Evolutionary conservation across 2,797 vertebrate species (phyloP).

Genomic region (Monodelphis domestica): DNA sequence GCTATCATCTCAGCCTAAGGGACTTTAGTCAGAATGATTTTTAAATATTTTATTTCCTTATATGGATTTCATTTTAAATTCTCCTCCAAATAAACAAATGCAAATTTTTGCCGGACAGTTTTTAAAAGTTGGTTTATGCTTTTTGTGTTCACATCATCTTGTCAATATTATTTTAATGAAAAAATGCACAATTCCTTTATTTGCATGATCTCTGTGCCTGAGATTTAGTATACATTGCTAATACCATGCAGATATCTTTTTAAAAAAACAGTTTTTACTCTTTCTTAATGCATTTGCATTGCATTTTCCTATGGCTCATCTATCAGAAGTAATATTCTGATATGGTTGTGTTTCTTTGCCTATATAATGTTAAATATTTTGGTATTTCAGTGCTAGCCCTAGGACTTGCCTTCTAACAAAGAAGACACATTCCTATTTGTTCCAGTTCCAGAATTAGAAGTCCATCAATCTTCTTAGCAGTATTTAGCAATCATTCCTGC

Average conservation of each 20-base stretch:
- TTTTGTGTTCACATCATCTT: neutral
- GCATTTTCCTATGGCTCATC: neutral
- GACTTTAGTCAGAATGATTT: neutral
- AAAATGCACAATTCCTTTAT: neutral
- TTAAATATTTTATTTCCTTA: constrained; percentile 4
- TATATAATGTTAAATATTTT: neutral
- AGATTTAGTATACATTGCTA: neutral
- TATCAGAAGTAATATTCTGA: neutral
- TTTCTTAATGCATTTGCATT: neutral
- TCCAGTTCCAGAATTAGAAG: constrained; percentile 68
- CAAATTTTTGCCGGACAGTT: neutral
- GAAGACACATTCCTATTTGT: constrained; percentile 57
- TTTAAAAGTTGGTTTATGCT: neutral
- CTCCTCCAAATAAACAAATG: constrained; percentile 17
- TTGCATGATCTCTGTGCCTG: neutral
- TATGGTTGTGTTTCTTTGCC: neutral
- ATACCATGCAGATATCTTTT: neutral
- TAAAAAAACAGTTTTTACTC: neutral
- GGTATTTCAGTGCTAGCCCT: rapidly evolving
- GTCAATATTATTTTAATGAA: neutral
- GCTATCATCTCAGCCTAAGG: neutral
- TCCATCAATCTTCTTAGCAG: constrained; percentile 83
- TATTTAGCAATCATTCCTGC: constrained; percentile 73
- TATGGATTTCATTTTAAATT: constrained; percentile 25
- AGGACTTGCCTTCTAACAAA: constrained; percentile 53